These are phyloP conservation scores for Sisor rabdophorus DNA, from an alignment of 2,113 vertebrate species.

Conservation along the genomic window DNA sequence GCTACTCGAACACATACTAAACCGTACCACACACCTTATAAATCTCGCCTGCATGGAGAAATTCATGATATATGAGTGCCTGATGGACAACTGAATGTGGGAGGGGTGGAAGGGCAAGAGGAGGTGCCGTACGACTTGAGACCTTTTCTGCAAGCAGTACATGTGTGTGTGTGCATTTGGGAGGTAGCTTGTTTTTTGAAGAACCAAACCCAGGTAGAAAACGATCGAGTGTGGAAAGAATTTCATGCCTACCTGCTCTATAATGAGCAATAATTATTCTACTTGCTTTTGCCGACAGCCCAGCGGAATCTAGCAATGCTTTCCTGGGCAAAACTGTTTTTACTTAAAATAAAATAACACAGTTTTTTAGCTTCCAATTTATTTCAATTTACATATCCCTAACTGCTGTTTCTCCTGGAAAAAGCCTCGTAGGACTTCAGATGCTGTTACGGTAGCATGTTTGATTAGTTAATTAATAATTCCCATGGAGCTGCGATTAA, in stretches of 20 bases:
- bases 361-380: slow-evolving; percentile 77
- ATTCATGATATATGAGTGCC: slow-evolving; percentile 52
- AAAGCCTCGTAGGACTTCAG: slow-evolving; percentile 56
- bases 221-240: slow-evolving; percentile 78
- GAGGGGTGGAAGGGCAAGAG: slow-evolving; percentile 12
- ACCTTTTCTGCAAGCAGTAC: slow-evolving; percentile 28
- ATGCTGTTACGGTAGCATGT: slow-evolving; percentile 70
- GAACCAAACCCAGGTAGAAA: slow-evolving; percentile 45
- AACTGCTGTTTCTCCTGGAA: slow-evolving; percentile 66
- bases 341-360: slow-evolving; percentile 79
- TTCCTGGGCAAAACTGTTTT: slow-evolving; percentile 79
- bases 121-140: slow-evolving; percentile 19
- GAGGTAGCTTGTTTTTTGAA: slow-evolving; percentile 17
- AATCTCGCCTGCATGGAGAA: slow-evolving; percentile 57
- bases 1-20: slow-evolving; percentile 71
- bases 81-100: slow-evolving; percentile 34
- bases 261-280: slow-evolving; percentile 92
- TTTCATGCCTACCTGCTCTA: slow-evolving; percentile 82
- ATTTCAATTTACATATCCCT: slow-evolving; percentile 87
- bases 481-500: slow-evolving; percentile 64
- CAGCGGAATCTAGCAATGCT: slow-evolving; percentile 69
- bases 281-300: slow-evolving; percentile 69
- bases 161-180: slow-evolving; percentile 20
- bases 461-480: slow-evolving; percentile 82
- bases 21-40: slow-evolving; percentile 67